These are phyloP conservation scores for Rhinatrema bivittatum DNA, from an alignment of 2,797 vertebrate species.

Conservation along the genomic window DNA sequence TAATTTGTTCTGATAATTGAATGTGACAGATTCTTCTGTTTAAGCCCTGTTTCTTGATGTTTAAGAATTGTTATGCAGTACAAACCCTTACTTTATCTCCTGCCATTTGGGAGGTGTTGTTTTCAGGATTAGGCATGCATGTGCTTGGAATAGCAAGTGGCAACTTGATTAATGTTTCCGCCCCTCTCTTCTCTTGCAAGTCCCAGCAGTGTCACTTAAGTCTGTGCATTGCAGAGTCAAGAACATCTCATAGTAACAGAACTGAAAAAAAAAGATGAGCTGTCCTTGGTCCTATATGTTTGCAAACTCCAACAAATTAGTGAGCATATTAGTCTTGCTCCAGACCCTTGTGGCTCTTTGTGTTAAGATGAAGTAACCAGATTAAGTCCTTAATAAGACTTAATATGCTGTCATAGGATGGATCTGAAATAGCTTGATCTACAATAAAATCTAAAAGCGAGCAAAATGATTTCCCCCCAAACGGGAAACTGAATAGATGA, in stretches of 20 bases:
- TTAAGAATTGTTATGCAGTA: fast-evolving
- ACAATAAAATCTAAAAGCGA: too few species aligned
- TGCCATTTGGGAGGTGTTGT: too few species aligned
- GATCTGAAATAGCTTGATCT: not conserved
- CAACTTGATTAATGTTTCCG: not conserved
- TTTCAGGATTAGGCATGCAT: too few species aligned
- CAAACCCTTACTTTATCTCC: fast-evolving
- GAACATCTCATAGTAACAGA: not conserved
- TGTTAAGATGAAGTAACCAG: not conserved
- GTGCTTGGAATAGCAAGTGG: fast-evolving
- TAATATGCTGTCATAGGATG: not conserved
- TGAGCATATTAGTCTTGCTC: fast-evolving
- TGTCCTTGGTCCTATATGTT: not conserved
- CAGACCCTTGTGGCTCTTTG: not conserved
- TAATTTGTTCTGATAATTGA: conserved; percentile 5
- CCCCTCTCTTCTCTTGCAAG: not conserved
- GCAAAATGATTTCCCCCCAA: too few species aligned
- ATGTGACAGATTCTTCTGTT: not conserved
- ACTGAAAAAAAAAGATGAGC: not conserved
- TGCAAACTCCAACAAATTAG: fast-evolving
- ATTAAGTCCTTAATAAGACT: not conserved
- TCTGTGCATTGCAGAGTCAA: not conserved
- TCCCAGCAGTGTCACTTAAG: not conserved
- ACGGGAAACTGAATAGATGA: too few species aligned
- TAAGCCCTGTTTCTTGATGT: not conserved